A percentile compares a stretch with the other conserved stretches of the same genome.
These are phyloP conservation scores for Hypercompe scribonia DNA, from an alignment of 2,888 invertebrate species.

Conservation along the genomic window DNA sequence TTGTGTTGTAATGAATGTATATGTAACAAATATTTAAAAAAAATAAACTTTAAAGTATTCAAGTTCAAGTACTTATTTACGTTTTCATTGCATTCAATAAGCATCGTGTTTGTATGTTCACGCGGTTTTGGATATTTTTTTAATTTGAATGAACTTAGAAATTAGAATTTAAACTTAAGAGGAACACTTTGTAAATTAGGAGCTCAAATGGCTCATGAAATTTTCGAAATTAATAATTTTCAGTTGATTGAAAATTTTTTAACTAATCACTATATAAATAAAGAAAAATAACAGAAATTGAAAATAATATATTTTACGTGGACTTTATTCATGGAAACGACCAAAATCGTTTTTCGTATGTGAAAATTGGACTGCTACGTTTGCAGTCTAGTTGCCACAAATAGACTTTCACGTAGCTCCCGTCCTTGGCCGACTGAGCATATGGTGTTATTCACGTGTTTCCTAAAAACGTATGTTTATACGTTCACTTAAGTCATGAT, in stretches of 20 bases:
- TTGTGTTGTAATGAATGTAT: too few species aligned
- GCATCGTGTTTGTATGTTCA: not conserved
- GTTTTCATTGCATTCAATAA: not conserved
- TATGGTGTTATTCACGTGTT: conserved; percentile 54
- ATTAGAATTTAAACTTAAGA: too few species aligned
- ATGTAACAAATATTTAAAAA: too few species aligned
- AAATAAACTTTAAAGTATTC: not conserved
- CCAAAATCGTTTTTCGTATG: not conserved
- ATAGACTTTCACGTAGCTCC: conserved; percentile 51
- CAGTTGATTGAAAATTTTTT: too few species aligned
- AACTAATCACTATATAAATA: not conserved
- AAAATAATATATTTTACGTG: too few species aligned
- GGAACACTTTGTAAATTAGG: too few species aligned
- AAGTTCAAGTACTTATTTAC: not conserved
- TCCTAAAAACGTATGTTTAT: conserved; percentile 60
- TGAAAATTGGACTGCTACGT: too few species aligned
- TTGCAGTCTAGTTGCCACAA: conserved; percentile 49
- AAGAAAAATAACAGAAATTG: too few species aligned
- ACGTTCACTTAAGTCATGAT: conserved; percentile 59
- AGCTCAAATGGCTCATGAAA: too few species aligned
- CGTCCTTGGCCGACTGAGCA: conserved; percentile 54
- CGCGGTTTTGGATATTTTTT: not conserved
- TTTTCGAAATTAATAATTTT: too few species aligned
- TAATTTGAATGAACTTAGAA: not conserved
- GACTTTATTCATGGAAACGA: too few species aligned